These are phyloP conservation scores for Synanthedon formicaeformis DNA, from an alignment of 2,888 invertebrate genomes.

Conservation along the genomic window DNA sequence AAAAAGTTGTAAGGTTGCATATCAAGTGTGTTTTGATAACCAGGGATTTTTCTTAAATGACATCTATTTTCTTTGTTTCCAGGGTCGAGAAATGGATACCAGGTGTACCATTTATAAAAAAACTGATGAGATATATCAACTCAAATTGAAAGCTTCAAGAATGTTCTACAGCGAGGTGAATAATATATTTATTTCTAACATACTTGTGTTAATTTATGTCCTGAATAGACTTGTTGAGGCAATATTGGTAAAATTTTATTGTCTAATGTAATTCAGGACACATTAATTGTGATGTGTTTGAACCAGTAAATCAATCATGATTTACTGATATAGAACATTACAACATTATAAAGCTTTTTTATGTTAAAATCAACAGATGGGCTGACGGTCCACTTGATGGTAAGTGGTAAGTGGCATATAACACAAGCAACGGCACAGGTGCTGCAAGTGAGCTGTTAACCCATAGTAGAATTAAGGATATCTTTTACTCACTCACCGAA, in stretches of 20 bases:
- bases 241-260: neutral
- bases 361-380: too few species aligned
- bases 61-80: conserved; percentile 5
- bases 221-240: neutral
- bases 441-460: too few species aligned
- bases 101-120: conserved; percentile 98
- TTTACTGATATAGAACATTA: conserved; percentile 32
- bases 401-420: too few species aligned
- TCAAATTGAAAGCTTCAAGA: conserved; percentile 97
- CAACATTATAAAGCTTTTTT: conserved; percentile 12
- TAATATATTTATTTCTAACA: conserved; percentile 2
- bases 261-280: conserved; percentile 18
- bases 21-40: too few species aligned
- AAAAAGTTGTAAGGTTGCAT: too few species aligned
- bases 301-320: conserved; percentile 19
- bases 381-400: too few species aligned
- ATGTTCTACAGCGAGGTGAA: conserved; percentile 85
- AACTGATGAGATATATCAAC: conserved; percentile 95
- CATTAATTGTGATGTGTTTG: conserved; percentile 32
- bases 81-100: conserved; percentile 93
- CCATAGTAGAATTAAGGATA: too few species aligned
- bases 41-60: neutral
- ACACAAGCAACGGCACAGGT: too few species aligned
- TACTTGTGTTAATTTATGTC: neutral
- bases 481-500: too few species aligned